Evolutionary conservation across 2,797 vertebrate species (phyloP), one percentile per base, ranked within the genome.

Genomic region (Apogon talboti): DNA sequence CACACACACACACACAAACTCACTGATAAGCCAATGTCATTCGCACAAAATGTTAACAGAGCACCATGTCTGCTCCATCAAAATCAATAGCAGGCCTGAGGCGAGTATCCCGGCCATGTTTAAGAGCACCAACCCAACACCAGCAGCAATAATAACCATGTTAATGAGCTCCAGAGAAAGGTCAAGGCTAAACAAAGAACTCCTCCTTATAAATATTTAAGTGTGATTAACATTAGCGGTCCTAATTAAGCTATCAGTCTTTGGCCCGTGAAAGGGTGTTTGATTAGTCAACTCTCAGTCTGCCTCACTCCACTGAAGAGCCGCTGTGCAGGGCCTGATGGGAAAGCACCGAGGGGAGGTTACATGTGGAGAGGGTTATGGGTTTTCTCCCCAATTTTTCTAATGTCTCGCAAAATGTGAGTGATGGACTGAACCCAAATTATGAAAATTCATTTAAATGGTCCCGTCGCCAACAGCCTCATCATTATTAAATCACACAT

Each of bases 181-280:
- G 93, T 94, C 94, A 93, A 89, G 82, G 87, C 89, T 79, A 92
- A 94, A 92, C 88, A 92, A 93, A 92, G 84, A 88, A 85, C 79
- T 90, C 75, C 76, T 57, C 72, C 87, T 91, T 86, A 93, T 93
- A 92, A 94, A 94, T 94, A 93, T 93, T 93, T 91, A 90, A 92
- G 80, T 84, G 70, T 91, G 91, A 93, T 94, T 93, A 92, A 87
- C 84, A 89, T 90, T 88, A 87, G 83, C 76, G 16, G 77, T 45
- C 54, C 79, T 91, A 92, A 93, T 94, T 88, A 93, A 92, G 89
- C 76, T 86, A 86, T 92, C 81, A 73, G 66, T 87, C 82, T 87
- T 53, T 48, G 71, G 69, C 48, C 64, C 0, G 64, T 72, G 74
- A 84, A 87, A 83, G 68, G 78, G 55, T 46, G 80, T 87, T 70